phyloP scores from a whole-genome alignment of 2,888 invertebrate species.

The Kryphioiulus occultus region DNA sequence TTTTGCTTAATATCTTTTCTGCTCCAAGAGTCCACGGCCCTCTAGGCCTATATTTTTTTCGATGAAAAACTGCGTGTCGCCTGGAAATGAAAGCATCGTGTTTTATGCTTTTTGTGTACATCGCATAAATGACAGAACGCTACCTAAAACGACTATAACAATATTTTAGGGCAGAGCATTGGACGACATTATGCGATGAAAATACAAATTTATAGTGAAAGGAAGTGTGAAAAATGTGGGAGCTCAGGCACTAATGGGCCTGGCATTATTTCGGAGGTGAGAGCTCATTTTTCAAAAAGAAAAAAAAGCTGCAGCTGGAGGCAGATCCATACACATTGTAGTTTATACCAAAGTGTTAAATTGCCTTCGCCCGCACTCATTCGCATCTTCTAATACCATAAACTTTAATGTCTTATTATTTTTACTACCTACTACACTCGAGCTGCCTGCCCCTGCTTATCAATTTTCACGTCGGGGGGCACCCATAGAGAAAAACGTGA shows the following conservation, averaged over 20 bases:
- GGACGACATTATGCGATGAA: constrained; percentile 26
- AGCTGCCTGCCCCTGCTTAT: background rate
- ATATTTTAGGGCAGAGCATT: constrained; percentile 1
- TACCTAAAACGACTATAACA: constrained; percentile 18
- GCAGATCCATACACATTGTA: background rate
- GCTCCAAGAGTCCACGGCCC: background rate
- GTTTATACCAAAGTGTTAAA: constrained; percentile 19
- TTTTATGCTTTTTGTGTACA: constrained; percentile 24
- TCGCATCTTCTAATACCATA: constrained; percentile 11
- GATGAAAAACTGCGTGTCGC: constrained; percentile 27
- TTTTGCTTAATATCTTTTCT: background rate
- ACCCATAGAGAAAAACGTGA: background rate
- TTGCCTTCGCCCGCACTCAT: constrained; percentile 2
- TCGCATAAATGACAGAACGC: constrained; percentile 35
- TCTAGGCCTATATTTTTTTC: background rate
- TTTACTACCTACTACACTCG: background rate
- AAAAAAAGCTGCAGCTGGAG: background rate
- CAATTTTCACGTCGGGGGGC: background rate
- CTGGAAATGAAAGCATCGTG: constrained; percentile 20
- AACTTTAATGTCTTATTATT: constrained; percentile 35
- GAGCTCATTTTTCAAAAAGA: constrained; percentile 24
- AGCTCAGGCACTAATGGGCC: constrained; percentile 35
- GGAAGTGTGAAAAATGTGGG: constrained; percentile 31
- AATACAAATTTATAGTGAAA: constrained; percentile 19
- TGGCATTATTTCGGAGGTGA: constrained; percentile 31